Conservation (phyloP, 1,140 invertebrate genomes). For the Himalopsyche phryganea region DNA sequence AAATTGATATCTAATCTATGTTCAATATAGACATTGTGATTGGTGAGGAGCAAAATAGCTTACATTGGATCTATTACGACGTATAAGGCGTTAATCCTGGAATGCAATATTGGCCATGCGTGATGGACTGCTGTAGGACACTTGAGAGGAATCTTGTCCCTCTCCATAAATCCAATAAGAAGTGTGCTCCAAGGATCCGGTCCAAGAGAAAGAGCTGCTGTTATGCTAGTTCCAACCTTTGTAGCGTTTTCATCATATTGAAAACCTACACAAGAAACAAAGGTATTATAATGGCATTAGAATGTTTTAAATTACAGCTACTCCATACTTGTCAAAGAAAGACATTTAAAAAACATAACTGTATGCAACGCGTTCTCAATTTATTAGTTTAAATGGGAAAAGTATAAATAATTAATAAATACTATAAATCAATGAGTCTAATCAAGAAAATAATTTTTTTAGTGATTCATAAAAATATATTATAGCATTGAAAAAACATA, state of each 20-base stretch:
- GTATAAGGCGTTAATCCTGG: slow-evolving; percentile 84
- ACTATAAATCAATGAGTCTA: too few relatives aligned
- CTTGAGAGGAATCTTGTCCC: slow-evolving; percentile 68
- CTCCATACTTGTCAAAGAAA: too few relatives aligned
- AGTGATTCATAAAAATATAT: too few relatives aligned
- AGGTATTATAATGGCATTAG: neutral
- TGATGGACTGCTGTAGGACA: slow-evolving; percentile 84
- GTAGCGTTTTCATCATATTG: slow-evolving; percentile 63
- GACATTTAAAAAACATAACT: too few relatives aligned
- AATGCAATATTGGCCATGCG: slow-evolving; percentile 94
- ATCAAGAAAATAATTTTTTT: too few relatives aligned
- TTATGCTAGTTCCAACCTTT: slow-evolving; percentile 43
- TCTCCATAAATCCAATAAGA: slow-evolving; percentile 79
- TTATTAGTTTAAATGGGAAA: too few relatives aligned
- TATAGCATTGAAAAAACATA: too few relatives aligned
- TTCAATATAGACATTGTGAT: too few relatives aligned
- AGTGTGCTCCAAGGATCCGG: slow-evolving; percentile 86
- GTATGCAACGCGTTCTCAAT: too few relatives aligned
- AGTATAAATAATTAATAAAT: too few relatives aligned
- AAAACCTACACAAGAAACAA: slow-evolving; percentile 49
- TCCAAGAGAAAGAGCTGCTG: slow-evolving; percentile 39
- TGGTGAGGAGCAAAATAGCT: slow-evolving; percentile 45
- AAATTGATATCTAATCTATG: too few relatives aligned
- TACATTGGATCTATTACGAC: slow-evolving; percentile 93
- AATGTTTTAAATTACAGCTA: too few relatives aligned